Conservation (phyloP, 2,113 vertebrate species). For the Cricetomys ansorgei region DNA sequence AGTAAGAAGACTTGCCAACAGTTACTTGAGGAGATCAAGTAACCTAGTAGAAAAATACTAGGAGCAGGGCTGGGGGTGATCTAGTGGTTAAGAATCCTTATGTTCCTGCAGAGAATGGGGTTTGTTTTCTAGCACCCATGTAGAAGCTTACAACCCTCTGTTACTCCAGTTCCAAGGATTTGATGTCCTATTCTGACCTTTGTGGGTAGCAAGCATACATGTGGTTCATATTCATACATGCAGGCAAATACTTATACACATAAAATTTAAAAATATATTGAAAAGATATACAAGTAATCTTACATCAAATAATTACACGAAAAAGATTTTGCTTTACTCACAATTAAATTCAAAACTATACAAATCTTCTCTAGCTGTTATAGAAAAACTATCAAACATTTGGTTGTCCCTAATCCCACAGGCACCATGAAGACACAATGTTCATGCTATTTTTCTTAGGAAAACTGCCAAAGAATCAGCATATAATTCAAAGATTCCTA, state of each 20-base stretch:
- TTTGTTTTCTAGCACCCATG: too few relatives aligned
- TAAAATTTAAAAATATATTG: background rate
- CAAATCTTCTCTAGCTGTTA: background rate
- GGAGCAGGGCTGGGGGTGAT: background rate
- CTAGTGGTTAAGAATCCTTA: background rate
- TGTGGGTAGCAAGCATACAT: background rate
- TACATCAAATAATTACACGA: background rate
- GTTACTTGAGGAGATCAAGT: constrained; percentile 18
- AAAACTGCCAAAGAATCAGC: background rate
- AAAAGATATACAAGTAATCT: background rate
- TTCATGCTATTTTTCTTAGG: background rate
- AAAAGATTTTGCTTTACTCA: background rate
- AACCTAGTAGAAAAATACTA: background rate
- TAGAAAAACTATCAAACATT: background rate
- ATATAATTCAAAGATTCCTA: constrained; percentile 20
- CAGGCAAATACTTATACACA: background rate
- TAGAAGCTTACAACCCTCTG: background rate
- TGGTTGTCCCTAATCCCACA: background rate
- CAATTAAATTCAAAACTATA: background rate
- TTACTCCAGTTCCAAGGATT: background rate
- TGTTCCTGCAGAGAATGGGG: background rate
- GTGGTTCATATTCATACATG: background rate
- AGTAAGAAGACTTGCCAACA: background rate
- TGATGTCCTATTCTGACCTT: background rate
- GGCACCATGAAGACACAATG: background rate